Conservation (phyloP, 1,140 invertebrate genomes). For the Drosophila sp. region DNA sequence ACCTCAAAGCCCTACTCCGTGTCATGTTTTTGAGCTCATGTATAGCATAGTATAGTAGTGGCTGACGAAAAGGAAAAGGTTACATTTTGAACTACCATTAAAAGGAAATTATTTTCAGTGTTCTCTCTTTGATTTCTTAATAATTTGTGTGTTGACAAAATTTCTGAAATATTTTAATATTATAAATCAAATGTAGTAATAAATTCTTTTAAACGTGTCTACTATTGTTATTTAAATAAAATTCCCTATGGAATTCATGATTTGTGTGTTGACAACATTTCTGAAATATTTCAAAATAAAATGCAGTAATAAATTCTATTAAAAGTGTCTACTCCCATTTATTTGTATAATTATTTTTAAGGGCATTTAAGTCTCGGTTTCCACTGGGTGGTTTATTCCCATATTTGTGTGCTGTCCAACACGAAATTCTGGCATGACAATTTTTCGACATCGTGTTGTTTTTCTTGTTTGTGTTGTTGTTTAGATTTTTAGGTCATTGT, state of each 20-base stretch:
- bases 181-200: no score
- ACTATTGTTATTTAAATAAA: no score
- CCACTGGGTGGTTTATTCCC: constrained; percentile 15
- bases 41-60: neutral
- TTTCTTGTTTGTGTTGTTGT: constrained; percentile 48
- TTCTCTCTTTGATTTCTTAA: neutral
- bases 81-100: neutral
- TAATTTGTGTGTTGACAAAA: neutral
- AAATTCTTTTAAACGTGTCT: no score
- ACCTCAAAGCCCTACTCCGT: constrained; percentile 39
- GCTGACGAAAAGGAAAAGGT: neutral
- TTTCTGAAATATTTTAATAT: neutral
- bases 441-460: constrained; percentile 52
- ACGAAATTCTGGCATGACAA: constrained; percentile 68
- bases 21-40: constrained; percentile 22
- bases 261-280: neutral
- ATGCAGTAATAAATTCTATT: no score
- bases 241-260: no score
- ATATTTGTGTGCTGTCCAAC: constrained; percentile 46
- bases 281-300: neutral
- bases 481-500: constrained; percentile 70
- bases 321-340: no score
- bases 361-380: constrained; percentile 42
- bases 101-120: neutral
- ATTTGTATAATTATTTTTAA: no score